A percentile compares a stretch with the other conserved stretches of the same genome.
Evolutionary conservation across 2,797 vertebrate genomes (phyloP).

Genomic region (Steatocranus sp.): DNA sequence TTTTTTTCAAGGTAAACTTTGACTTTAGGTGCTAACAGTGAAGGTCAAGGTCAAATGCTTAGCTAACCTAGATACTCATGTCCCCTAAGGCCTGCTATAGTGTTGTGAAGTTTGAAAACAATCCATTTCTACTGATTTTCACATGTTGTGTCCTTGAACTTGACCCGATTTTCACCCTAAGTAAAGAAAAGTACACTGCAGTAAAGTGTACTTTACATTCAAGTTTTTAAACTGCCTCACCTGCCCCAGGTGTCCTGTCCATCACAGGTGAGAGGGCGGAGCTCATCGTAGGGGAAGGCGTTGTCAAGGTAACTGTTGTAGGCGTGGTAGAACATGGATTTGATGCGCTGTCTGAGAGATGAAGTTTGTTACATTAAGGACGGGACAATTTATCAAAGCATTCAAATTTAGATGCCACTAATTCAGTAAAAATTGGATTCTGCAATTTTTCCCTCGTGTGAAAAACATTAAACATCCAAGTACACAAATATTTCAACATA

Average conservation of each 20-base stretch:
- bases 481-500: not conserved
- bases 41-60: not conserved
- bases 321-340: constrained; percentile 97
- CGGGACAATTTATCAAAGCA: not conserved
- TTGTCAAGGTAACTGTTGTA: constrained; percentile 96
- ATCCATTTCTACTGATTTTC: not conserved
- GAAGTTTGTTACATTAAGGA: not conserved
- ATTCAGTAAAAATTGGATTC: not conserved
- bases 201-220: accelerated
- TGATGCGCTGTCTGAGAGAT: constrained; percentile 84
- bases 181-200: not conserved
- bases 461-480: not conserved
- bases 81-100: accelerated
- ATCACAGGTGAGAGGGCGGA: constrained; percentile 93
- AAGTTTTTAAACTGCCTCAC: constrained; percentile 51
- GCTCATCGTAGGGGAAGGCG: constrained; percentile 94
- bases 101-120: not conserved
- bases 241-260: constrained; percentile 99
- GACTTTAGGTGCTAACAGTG: not conserved
- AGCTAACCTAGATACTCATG: not conserved
- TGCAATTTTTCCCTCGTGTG: accelerated
- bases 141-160: accelerated
- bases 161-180: not conserved
- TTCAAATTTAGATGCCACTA: not conserved
- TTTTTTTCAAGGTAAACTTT: accelerated